phyloP scores from a whole-genome alignment of 2,888 invertebrate species.

The Latrodectus hesperus region DNA sequence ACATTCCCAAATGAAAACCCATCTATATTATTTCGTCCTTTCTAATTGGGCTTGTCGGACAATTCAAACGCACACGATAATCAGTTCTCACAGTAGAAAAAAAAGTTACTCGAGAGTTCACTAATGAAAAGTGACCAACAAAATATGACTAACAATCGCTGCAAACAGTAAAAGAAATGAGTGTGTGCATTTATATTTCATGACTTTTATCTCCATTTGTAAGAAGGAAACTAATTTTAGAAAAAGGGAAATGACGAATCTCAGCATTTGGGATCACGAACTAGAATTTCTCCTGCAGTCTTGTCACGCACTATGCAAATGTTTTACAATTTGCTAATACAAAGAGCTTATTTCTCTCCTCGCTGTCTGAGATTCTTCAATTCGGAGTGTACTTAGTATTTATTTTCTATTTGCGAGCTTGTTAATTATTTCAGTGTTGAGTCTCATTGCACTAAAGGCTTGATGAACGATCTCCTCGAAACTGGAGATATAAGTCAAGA shows the following conservation, averaged over 20 bases:
- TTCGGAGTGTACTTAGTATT: slow-evolving; percentile 18
- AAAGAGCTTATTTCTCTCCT: background rate
- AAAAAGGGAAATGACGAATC: slow-evolving; percentile 25
- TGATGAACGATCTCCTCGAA: background rate
- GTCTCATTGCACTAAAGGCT: background rate
- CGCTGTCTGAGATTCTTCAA: slow-evolving; percentile 13
- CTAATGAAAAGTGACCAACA: slow-evolving; percentile 54
- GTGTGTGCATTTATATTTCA: slow-evolving; percentile 20
- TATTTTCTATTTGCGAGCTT: slow-evolving; percentile 16
- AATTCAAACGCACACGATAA: slow-evolving; percentile 22
- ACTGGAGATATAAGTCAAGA: background rate
- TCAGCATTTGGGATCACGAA: slow-evolving; percentile 26
- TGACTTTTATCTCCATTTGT: slow-evolving; percentile 32
- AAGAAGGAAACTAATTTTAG: slow-evolving; percentile 53
- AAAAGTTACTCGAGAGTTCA: slow-evolving; percentile 8
- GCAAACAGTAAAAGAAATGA: slow-evolving; percentile 20
- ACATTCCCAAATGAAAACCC: too few relatives aligned
- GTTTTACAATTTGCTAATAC: slow-evolving; percentile 6
- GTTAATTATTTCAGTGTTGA: slow-evolving; percentile 33
- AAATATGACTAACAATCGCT: slow-evolving; percentile 30
- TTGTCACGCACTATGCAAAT: slow-evolving; percentile 57
- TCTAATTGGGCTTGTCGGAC: background rate
- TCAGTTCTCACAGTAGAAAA: slow-evolving; percentile 18
- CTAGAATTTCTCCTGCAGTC: background rate
- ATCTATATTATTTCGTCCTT: background rate